Evolutionary conservation across 2,888 invertebrate species (phyloP), one percentile per base, ranked within the genome.

Genomic region (Galeruca laticollis): DNA sequence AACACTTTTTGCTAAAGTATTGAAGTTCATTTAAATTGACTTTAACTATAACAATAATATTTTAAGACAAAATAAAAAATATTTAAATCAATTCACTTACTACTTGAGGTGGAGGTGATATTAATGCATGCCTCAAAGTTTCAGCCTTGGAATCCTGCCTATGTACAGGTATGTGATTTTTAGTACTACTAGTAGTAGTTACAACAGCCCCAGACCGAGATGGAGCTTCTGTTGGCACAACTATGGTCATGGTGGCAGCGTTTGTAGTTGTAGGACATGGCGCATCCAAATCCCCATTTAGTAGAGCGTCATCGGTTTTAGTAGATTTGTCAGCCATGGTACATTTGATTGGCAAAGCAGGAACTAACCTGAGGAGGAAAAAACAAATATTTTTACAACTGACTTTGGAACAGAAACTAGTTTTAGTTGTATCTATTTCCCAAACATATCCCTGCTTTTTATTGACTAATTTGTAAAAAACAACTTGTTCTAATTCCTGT

Each of bases 251-350:
- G 64, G 89, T 87, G 73, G 88, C 88, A 79, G 86, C 88, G 57
- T 86, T 87, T 65, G 87, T 87, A 43, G 87, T 86, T 51, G 86
- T 84, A 68, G 82, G 82, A 21, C 75, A 71, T 18, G 75, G 67
- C 40, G 73, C 60, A 15, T 79, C 77, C 51, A 80, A 73, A 62
- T 83, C 83, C 64, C 84, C 84, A 68, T 81, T 78, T 59, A 85
- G 76, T 51, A 85, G 78, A 62, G 79, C 84, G 71, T 86, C 86
- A 75, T 86, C 92, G 87, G 91, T 92, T 89, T 91, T 91, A 81
- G 90, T 90, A 83, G 91, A 90, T 87, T 92, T 92, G 86, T 91
- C 90, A 82, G 90, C 89, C 87, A 88, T 90, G 81, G 87, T 86
- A 77, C 86, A 86, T 78, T 86, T 86, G 65, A 83, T 81, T 61